A percentile compares a stretch with the other conserved stretches of the same genome.
Evolutionary conservation across 2,888 invertebrate species (phyloP).

Genomic region (Acronicta aceris): DNA sequence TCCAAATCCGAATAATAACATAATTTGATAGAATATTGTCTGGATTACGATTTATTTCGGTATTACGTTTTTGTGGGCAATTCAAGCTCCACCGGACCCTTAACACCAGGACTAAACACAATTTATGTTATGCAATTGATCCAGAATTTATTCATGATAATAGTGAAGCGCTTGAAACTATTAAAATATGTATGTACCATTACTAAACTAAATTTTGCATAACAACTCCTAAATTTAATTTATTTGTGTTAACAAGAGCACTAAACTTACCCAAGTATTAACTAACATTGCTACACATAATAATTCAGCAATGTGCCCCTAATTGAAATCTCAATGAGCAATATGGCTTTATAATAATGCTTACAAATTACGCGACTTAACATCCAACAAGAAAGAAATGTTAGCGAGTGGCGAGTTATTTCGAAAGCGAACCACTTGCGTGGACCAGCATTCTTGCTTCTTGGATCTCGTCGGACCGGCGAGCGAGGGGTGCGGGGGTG

Average conservation of each 20-base stretch:
- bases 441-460: conserved; percentile 83
- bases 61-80: too few species aligned
- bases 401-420: conserved; percentile 74
- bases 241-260: not conserved
- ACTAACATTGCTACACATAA: not conserved
- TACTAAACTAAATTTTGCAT: not conserved
- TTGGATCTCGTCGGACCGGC: conserved; percentile 83
- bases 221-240: not conserved
- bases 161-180: not conserved
- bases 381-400: conserved; percentile 66
- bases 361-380: conserved; percentile 33
- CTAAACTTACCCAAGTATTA: not conserved
- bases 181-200: too few species aligned
- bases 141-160: not conserved
- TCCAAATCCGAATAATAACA: too few species aligned
- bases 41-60: too few species aligned
- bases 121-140: too few species aligned
- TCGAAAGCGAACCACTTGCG: conserved; percentile 80
- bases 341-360: conserved; percentile 22
- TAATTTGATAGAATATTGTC: too few species aligned
- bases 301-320: not conserved
- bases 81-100: too few species aligned
- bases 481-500: conserved; percentile 57
- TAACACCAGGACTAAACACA: too few species aligned
- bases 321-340: not conserved